phyloP scores from a whole-genome alignment of 2,113 vertebrate species.

The Cinclus mexicanus region DNA sequence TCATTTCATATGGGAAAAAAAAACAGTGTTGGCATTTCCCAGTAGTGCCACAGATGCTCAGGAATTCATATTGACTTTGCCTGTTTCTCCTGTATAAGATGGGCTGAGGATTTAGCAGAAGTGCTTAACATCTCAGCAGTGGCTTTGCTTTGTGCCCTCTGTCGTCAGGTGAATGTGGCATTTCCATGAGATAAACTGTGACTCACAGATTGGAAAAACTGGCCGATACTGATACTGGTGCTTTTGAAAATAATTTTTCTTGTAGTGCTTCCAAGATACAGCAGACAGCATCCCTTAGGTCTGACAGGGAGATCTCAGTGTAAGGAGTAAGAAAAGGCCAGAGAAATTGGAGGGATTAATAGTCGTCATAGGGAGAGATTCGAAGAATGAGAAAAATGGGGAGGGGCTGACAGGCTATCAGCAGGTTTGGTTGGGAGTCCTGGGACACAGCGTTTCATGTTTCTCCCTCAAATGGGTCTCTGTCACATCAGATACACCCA shows the following conservation, averaged over 20 bases:
- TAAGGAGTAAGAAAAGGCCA: neutral
- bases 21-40: neutral
- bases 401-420: neutral
- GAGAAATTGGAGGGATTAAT: neutral
- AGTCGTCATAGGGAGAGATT: neutral
- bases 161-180: neutral
- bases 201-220: neutral
- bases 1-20: neutral
- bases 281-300: neutral
- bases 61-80: neutral
- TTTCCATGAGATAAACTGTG: neutral
- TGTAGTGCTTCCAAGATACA: neutral
- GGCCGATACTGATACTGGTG: accelerated
- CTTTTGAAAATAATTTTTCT: neutral
- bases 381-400: constrained; percentile 4
- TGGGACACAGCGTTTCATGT: accelerated
- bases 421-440: neutral
- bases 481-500: neutral
- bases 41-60: neutral
- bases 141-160: neutral
- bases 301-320: neutral
- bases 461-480: neutral
- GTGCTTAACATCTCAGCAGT: neutral
- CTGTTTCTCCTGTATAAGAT: neutral
- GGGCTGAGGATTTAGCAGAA: neutral